These are phyloP conservation scores for Parelbella ahira DNA, from an alignment of 2,888 invertebrate species.

Conservation along the genomic window DNA sequence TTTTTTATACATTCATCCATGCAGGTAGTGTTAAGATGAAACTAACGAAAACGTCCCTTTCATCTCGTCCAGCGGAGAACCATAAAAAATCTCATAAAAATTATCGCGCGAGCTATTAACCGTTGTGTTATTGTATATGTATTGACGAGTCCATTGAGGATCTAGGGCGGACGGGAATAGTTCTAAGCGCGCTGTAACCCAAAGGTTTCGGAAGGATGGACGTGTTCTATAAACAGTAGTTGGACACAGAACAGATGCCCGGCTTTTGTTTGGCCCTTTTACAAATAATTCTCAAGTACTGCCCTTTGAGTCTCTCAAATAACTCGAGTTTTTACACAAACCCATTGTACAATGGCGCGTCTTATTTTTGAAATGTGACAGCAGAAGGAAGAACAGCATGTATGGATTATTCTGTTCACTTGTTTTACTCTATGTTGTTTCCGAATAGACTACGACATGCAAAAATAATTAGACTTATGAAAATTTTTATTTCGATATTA, in stretches of 20 bases:
- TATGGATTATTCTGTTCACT: not conserved
- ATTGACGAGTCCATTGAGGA: slow-evolving; percentile 22
- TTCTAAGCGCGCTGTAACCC: slow-evolving; percentile 43
- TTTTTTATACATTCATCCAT: no score
- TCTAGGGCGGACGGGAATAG: slow-evolving; percentile 34
- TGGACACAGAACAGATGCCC: slow-evolving; percentile 70
- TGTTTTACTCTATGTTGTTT: no score
- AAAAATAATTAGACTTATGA: no score
- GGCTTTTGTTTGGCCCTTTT: slow-evolving; percentile 61
- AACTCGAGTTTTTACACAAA: slow-evolving; percentile 10
- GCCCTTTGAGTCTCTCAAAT: slow-evolving; percentile 40
- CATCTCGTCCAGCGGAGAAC: slow-evolving; percentile 5
- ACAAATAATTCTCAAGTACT: slow-evolving; percentile 60
- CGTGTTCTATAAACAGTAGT: slow-evolving; percentile 63
- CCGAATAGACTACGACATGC: no score
- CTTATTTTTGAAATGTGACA: not conserved
- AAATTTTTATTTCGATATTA: no score
- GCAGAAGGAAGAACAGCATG: not conserved
- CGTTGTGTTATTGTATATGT: slow-evolving; percentile 21
- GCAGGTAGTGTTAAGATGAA: no score
- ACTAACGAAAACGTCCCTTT: no score
- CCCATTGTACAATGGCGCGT: slow-evolving; percentile 5
- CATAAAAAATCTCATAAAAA: slow-evolving; percentile 24
- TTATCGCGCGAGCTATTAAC: slow-evolving; percentile 23
- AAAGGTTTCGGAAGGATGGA: slow-evolving; percentile 44